phyloP scores from a whole-genome alignment of 2,888 invertebrate species.

The Campoplex capitator region DNA sequence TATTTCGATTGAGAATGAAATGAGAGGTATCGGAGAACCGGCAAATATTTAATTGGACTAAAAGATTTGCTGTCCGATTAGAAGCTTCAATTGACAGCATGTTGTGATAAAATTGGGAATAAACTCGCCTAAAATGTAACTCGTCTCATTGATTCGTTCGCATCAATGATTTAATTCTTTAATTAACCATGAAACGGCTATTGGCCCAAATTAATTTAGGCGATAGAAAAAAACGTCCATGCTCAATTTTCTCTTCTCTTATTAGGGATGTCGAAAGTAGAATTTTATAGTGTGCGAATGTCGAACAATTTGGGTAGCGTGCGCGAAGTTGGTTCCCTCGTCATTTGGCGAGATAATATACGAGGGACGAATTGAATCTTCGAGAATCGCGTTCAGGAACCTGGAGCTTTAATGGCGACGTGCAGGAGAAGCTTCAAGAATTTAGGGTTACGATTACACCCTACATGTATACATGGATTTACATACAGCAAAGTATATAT shows the following conservation, averaged over 20 bases:
- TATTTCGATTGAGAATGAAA: not conserved
- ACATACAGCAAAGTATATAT: conserved; percentile 33
- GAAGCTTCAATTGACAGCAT: not conserved
- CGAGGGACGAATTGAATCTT: conserved; percentile 52
- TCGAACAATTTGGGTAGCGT: conserved; percentile 37
- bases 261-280: conserved; percentile 3
- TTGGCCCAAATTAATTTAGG: not conserved
- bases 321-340: conserved; percentile 17
- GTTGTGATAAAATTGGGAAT: not conserved
- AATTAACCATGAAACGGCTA: not conserved
- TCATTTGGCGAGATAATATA: conserved; percentile 49
- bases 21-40: not conserved
- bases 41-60: not conserved
- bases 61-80: conserved; percentile 1
- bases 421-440: conserved; percentile 36
- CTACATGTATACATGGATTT: conserved; percentile 18
- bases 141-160: not conserved
- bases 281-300: conserved; percentile 15
- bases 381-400: conserved; percentile 20
- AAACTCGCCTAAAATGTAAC: not conserved
- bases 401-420: conserved; percentile 42
- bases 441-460: conserved; percentile 42
- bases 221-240: not conserved
- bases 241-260: not conserved
- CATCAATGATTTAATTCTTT: not conserved